These are phyloP conservation scores for Oreochromis aureus DNA, from an alignment of 2,113 vertebrate species.

Conservation along the genomic window DNA sequence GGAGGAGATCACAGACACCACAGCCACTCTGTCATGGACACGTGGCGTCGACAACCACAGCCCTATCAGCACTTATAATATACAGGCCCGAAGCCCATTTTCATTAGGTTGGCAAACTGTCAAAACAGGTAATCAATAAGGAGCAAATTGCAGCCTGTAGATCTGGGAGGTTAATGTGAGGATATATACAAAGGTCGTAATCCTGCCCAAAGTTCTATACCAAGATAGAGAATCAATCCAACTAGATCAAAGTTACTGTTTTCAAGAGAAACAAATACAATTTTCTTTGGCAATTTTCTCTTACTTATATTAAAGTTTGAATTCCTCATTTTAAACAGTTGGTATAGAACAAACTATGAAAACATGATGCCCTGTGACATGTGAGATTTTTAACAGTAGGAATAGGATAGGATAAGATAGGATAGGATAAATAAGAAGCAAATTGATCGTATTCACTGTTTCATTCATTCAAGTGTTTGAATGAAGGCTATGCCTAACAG, in stretches of 20 bases:
- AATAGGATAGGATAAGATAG: background rate
- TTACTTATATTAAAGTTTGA: background rate
- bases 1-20: constrained; percentile 91
- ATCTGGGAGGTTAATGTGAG: constrained; percentile 6
- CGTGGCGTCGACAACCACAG: constrained; percentile 93
- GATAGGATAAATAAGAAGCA: background rate
- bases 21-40: constrained; percentile 92
- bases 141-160: constrained; percentile 23
- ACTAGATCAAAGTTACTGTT: background rate
- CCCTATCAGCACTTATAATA: constrained; percentile 87
- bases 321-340: background rate
- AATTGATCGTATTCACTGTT: background rate
- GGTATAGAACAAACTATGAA: background rate
- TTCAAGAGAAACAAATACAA: background rate
- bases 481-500: background rate
- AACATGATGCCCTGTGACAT: background rate
- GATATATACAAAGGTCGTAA: background rate
- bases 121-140: constrained; percentile 82
- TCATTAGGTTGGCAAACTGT: constrained; percentile 97
- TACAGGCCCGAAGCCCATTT: constrained; percentile 94
- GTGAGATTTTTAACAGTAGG: background rate
- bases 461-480: background rate
- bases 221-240: background rate
- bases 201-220: background rate
- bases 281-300: background rate